These are phyloP conservation scores for Syngnathus typhle DNA, from an alignment of 2,113 vertebrate genomes.

Conservation along the genomic window DNA sequence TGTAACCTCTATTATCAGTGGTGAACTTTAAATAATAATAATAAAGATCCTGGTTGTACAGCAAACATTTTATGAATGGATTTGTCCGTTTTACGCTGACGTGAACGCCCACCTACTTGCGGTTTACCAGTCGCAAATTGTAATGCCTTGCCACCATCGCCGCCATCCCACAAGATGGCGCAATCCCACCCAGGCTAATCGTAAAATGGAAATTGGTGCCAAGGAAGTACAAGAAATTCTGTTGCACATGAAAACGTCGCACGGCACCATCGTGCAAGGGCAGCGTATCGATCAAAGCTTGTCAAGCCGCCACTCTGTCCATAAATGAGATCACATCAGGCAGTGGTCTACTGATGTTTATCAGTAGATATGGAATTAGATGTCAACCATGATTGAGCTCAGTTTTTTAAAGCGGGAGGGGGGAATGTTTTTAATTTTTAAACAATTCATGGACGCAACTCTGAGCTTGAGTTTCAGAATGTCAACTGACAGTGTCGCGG, in stretches of 20 bases:
- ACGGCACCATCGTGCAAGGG: background rate
- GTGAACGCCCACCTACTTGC: too few relatives aligned
- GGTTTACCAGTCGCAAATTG: too few relatives aligned
- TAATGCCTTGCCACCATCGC: too few relatives aligned
- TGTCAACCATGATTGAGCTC: background rate
- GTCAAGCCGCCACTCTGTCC: background rate
- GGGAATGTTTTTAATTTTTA: background rate
- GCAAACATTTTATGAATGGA: too few relatives aligned
- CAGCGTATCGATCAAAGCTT: background rate
- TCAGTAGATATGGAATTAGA: background rate
- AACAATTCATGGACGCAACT: conserved; percentile 2
- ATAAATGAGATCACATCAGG: background rate
- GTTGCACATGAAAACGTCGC: too few relatives aligned
- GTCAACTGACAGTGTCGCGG: conserved; percentile 24
- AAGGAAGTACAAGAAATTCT: too few relatives aligned
- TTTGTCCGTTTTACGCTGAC: too few relatives aligned
- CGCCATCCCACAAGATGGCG: too few relatives aligned
- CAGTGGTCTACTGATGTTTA: background rate
- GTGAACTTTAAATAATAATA: background rate
- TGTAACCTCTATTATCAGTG: background rate
- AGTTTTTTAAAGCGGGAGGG: background rate
- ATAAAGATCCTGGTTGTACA: too few relatives aligned
- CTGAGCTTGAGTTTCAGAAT: background rate
- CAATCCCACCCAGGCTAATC: too few relatives aligned
- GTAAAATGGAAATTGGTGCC: too few relatives aligned